Evolutionary conservation across 2,888 invertebrate genomes (phyloP).

Genomic region (Tetragnatha montana): DNA sequence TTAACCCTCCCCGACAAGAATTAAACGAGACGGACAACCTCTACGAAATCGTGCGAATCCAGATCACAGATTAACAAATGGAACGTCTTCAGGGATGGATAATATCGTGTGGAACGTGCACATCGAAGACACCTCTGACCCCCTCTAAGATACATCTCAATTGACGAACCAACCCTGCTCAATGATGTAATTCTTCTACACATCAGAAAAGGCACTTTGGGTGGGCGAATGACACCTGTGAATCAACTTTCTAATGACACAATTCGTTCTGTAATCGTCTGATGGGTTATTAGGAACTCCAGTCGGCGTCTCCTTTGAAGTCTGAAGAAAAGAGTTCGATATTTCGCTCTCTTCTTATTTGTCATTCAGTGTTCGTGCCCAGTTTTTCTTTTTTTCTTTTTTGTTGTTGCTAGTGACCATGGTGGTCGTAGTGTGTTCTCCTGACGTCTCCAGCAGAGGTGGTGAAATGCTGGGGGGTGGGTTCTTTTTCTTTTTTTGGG

Average conservation of each 20-base stretch:
- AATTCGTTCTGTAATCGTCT: not conserved
- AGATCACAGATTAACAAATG: no score
- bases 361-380: conserved; percentile 36
- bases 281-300: conserved; percentile 5
- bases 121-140: conserved; percentile 21
- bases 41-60: no score
- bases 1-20: no score
- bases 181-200: conserved; percentile 20
- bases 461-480: conserved; percentile 9
- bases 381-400: not conserved
- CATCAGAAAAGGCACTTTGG: conserved; percentile 4
- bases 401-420: not conserved
- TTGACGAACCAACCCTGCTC: conserved; percentile 1
- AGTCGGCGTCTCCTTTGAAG: conserved; percentile 1
- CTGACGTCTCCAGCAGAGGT: conserved; percentile 28
- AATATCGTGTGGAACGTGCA: conserved; percentile 11
- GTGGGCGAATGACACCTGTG: conserved; percentile 51
- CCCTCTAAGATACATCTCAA: conserved; percentile 27
- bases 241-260: conserved; percentile 58
- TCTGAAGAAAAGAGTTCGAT: conserved; percentile 1
- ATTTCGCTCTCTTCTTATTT: conserved; percentile 19
- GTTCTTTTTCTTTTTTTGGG: not conserved
- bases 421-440: conserved; percentile 15
- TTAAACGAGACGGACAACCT: no score
- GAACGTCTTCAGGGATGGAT: not conserved